Conservation (phyloP, 2,888 invertebrate genomes). For the Eustalomyia histrio region DNA sequence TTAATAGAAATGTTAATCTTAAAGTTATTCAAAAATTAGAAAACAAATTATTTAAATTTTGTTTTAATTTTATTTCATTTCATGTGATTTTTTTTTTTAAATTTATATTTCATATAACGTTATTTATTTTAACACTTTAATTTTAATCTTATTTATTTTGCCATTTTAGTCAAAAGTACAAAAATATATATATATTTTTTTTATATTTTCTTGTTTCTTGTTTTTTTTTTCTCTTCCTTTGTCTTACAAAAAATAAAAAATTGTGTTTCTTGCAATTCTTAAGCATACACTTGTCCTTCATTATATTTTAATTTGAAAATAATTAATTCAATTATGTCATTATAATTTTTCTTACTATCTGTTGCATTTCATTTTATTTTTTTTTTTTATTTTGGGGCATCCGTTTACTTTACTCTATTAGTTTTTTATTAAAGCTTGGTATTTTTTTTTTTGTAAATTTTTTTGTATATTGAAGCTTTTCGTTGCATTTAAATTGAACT, state of each 20-base stretch:
- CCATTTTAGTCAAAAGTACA: constrained; percentile 59
- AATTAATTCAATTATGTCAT: background rate
- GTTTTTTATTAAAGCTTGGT: constrained; percentile 49
- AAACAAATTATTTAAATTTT: background rate
- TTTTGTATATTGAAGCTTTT: constrained; percentile 62
- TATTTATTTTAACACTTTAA: constrained; percentile 8
- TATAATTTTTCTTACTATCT: background rate
- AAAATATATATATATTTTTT: constrained; percentile 63
- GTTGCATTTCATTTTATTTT: background rate
- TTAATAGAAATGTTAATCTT: no score
- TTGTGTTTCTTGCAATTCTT: background rate
- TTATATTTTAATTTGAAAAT: background rate
- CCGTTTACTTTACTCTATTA: constrained; percentile 8
- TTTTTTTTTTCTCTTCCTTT: constrained; percentile 6
- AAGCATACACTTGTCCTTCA: background rate
- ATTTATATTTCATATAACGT: background rate
- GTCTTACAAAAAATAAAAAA: background rate
- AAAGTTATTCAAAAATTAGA: no score
- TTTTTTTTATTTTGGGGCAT: background rate
- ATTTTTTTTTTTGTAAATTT: constrained; percentile 13
- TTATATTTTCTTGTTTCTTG: background rate
- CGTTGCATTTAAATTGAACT: constrained; percentile 65
- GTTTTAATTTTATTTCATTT: background rate
- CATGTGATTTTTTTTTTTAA: background rate
- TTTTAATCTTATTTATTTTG: constrained; percentile 12